Evolutionary conservation across 23 tunicate species (phyloP).

Genomic region (Botrylloides violaceus): DNA sequence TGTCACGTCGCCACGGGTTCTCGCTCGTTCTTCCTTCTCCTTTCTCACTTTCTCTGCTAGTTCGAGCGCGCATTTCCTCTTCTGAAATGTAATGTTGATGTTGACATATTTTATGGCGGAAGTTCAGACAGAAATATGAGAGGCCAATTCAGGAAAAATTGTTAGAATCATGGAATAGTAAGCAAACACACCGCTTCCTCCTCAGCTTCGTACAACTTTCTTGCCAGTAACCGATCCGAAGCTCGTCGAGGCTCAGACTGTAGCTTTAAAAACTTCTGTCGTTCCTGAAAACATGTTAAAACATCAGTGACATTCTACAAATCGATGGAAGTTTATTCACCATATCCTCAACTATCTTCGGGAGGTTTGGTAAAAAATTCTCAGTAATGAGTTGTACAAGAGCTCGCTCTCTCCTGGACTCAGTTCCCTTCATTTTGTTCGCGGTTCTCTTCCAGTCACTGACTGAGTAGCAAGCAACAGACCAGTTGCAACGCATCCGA

Average conservation of each 20-base stretch:
- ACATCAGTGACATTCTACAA: too few species aligned
- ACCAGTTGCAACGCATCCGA: slow-evolving; percentile 66
- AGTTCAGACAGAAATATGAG: too few species aligned
- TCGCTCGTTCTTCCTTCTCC: slow-evolving; percentile 50
- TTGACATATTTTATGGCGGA: too few species aligned
- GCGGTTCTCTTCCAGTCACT: slow-evolving; percentile 77
- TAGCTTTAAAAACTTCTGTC: slow-evolving; percentile 42
- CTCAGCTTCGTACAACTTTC: slow-evolving; percentile 67
- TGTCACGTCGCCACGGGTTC: slow-evolving; percentile 2
- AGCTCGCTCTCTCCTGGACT: slow-evolving; percentile 46
- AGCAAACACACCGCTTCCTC: slow-evolving; percentile 36
- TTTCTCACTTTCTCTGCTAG: slow-evolving; percentile 38
- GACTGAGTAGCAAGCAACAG: slow-evolving; percentile 82
- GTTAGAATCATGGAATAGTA: too few species aligned
- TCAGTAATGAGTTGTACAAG: slow-evolving; percentile 73
- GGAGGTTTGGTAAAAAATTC: slow-evolving; percentile 85
- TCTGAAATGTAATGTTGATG: too few species aligned
- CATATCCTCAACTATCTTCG: slow-evolving; percentile 92
- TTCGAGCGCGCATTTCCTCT: slow-evolving; percentile 31
- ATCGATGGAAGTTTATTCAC: slow-evolving; percentile 26
- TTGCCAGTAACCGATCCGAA: slow-evolving; percentile 74
- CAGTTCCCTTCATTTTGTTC: slow-evolving; percentile 34
- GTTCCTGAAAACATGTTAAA: slow-evolving; percentile 56
- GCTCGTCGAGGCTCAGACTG: slow-evolving; percentile 68
- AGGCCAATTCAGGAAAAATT: too few species aligned